Evolutionary conservation across 2,797 vertebrate genomes (phyloP).

Genomic region (Remorina albescens): DNA sequence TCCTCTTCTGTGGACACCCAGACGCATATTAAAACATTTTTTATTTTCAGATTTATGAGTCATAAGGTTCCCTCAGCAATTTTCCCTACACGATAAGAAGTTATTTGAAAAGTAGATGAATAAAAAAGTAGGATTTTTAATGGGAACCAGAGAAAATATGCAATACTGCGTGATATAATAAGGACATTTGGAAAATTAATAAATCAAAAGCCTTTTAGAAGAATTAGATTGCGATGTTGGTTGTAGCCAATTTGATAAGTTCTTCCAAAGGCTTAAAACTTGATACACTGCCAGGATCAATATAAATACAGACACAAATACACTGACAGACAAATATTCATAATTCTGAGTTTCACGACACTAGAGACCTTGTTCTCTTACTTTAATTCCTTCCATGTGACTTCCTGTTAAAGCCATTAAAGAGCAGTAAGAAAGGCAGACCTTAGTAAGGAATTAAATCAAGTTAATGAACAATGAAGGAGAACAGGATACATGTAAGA

Average conservation of each 20-base stretch:
- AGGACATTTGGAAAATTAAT: neutral
- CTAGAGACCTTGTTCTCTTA: neutral
- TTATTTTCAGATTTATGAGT: too few relatives aligned
- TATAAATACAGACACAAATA: neutral
- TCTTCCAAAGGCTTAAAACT: neutral
- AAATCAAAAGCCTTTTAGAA: neutral
- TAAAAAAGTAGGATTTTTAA: too few relatives aligned
- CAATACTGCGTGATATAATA: neutral
- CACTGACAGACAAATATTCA: neutral
- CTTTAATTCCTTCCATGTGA: neutral
- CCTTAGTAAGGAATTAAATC: neutral
- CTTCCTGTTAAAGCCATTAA: neutral
- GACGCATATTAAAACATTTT: neutral
- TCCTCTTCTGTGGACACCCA: too few relatives aligned
- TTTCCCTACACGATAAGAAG: too few relatives aligned
- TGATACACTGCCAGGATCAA: neutral
- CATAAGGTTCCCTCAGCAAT: neutral
- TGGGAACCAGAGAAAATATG: neutral
- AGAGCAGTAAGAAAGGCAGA: neutral
- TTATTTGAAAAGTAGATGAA: too few relatives aligned
- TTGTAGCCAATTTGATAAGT: neutral
- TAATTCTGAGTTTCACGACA: neutral
- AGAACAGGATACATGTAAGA: neutral
- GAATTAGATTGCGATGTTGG: neutral
- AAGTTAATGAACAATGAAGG: neutral